phyloP scores from a whole-genome alignment of 2,888 invertebrate genomes.

The Hirudinaria manillensis region DNA sequence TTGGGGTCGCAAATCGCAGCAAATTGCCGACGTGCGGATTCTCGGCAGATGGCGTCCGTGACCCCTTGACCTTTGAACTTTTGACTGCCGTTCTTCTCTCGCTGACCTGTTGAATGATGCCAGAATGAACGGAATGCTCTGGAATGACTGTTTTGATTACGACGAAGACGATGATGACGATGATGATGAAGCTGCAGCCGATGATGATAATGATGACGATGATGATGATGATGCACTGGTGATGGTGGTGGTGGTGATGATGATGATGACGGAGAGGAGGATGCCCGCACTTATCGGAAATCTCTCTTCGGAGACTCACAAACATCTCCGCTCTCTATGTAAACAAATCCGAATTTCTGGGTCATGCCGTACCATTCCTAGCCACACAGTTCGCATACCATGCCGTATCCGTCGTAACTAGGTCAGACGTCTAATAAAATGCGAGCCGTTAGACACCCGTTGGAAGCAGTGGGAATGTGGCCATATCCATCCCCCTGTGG shows the following conservation, averaged over 20 bases:
- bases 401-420: no score
- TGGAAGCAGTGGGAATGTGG: no score
- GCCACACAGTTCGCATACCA: no score
- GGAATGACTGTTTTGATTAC: not conserved
- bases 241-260: slow-evolving; percentile 12
- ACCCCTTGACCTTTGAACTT: no score
- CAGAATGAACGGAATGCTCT: not conserved
- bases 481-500: no score
- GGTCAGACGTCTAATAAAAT: no score
- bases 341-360: no score
- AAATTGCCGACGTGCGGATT: not conserved
- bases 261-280: slow-evolving; percentile 30
- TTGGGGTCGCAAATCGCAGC: no score
- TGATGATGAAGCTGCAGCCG: slow-evolving; percentile 12
- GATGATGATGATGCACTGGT: not conserved
- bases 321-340: no score
- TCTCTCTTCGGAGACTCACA: no score
- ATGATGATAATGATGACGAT: slow-evolving; percentile 8
- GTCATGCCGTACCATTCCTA: no score
- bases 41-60: slow-evolving; percentile 5
- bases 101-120: not conserved
- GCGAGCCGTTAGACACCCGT: no score
- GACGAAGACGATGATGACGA: slow-evolving; percentile 15
- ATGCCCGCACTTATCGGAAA: not conserved
- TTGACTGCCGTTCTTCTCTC: not conserved